These are phyloP conservation scores for Pseudomyrmex flavicornis DNA, from an alignment of 1,140 invertebrate genomes.

Conservation along the genomic window DNA sequence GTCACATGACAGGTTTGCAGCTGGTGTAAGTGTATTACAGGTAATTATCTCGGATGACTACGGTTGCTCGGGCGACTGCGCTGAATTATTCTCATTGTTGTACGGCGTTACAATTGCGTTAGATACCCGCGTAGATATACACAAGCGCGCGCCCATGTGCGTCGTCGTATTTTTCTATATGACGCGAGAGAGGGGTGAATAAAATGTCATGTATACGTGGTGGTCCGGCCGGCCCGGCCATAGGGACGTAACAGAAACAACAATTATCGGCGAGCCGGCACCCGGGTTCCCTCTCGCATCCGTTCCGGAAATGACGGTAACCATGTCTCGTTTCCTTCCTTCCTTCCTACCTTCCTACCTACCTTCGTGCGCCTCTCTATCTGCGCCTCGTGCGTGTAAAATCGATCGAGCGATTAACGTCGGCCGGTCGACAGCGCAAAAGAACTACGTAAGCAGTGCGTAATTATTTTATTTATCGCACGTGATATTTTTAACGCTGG, in stretches of 20 bases:
- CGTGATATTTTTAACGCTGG: conserved; percentile 45
- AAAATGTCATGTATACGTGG: conserved; percentile 36
- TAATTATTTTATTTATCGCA: conserved; percentile 50
- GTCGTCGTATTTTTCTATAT: conserved; percentile 31
- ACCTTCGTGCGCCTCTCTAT: conserved; percentile 54
- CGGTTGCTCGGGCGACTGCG: background rate
- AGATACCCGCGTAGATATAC: background rate
- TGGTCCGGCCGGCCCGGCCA: background rate
- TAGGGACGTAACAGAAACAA: conserved; percentile 54
- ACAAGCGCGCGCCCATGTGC: background rate
- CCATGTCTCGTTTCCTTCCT: conserved; percentile 72
- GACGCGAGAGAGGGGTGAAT: conserved; percentile 21
- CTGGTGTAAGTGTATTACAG: conserved; percentile 14
- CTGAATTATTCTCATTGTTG: conserved; percentile 44
- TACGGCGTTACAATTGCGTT: background rate
- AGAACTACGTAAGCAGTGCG: conserved; percentile 28
- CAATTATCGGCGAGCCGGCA: conserved; percentile 65
- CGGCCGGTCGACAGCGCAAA: conserved; percentile 25
- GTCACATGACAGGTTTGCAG: conserved; percentile 11
- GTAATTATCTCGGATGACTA: conserved; percentile 41
- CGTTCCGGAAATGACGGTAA: conserved; percentile 73
- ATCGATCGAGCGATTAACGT: conserved; percentile 62
- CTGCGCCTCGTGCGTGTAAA: conserved; percentile 46
- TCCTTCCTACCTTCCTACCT: conserved; percentile 73
- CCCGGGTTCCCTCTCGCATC: conserved; percentile 56